Evolutionary conservation across 2,797 vertebrate species (phyloP), one percentile per base, ranked within the genome.

Genomic region (Anolis apletophallus): DNA sequence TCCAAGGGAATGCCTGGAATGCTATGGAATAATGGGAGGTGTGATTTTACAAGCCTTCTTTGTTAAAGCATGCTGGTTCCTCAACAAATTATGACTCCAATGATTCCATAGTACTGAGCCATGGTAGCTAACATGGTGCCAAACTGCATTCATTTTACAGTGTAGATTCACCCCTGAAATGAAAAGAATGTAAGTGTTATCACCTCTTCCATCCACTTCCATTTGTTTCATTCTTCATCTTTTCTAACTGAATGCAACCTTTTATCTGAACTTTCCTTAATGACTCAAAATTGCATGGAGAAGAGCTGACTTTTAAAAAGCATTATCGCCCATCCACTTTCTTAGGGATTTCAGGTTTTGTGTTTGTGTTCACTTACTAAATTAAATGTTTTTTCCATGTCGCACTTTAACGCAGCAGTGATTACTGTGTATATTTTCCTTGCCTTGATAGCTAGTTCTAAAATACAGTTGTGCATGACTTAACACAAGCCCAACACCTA

Each of bases 191-290:
- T 91, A 12, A 91, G 93, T 93, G 94, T 91, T 79, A 88, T 87
- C 57, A 84, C 52, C 59, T 21, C 19, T 68, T 50, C 61, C 50
- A 89, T 90, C 67, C 76, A 75, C 68, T 87, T 93, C 87, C 46
- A 91, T 94, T 94, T 95, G 88, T 91, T 92, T 92, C 90, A 85
- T 87, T 91, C 59, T 26, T 46, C 32, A 36, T 17, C 19, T 2
- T 11, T 88, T 9, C 83, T 3, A 81, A 69, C 89, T 77, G 90
- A 91, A 91, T 87, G 90, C 29, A 83, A 23, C 9, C 14, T 67
- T 32, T 81, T 90, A 79, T 80, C 72, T 71, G 84, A 71, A 74
- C 86, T 73, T 80, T 86, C 74, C 92, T 93, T 74, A 91, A 91
- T 36, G 68, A 23, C 59, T 46, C 50, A 73, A 85, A 89, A 73